Conservation (phyloP, 1,140 invertebrate genomes). For the Procambarus clarkii region DNA sequence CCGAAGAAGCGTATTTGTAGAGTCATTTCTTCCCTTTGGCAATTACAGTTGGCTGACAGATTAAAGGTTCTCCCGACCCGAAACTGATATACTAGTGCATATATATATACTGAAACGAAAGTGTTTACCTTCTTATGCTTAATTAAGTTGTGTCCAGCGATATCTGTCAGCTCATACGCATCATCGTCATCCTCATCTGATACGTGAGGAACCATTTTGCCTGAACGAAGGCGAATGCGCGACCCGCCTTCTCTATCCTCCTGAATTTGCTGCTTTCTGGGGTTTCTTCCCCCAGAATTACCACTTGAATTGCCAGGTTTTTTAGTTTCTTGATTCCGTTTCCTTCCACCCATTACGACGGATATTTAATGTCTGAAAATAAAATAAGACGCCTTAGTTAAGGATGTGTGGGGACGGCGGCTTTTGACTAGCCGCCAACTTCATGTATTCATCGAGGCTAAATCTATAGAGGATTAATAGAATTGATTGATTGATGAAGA, state of each 20-base stretch:
- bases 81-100: too few relatives aligned
- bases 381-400: background rate
- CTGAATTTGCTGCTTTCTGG: background rate
- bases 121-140: slow-evolving; percentile 5
- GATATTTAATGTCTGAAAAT: background rate
- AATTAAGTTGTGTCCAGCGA: background rate
- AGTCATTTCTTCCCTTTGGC: too few relatives aligned
- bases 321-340: slow-evolving; percentile 2
- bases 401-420: too few relatives aligned
- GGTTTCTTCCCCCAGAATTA: background rate
- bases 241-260: background rate
- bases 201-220: slow-evolving; percentile 23
- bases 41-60: too few relatives aligned
- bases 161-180: slow-evolving; percentile 10
- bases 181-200: slow-evolving; percentile 27
- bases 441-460: too few relatives aligned
- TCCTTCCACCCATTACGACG: background rate
- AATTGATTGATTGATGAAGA: too few relatives aligned
- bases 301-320: background rate
- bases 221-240: slow-evolving; percentile 7
- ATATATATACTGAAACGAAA: too few relatives aligned
- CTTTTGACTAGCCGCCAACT: too few relatives aligned
- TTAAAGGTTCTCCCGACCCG: too few relatives aligned
- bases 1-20: too few relatives aligned
- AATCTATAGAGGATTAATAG: too few relatives aligned